Evolutionary conservation across 2,113 vertebrate genomes (phyloP), one percentile per base, ranked within the genome.

Genomic region (Chionodraco myersi): DNA sequence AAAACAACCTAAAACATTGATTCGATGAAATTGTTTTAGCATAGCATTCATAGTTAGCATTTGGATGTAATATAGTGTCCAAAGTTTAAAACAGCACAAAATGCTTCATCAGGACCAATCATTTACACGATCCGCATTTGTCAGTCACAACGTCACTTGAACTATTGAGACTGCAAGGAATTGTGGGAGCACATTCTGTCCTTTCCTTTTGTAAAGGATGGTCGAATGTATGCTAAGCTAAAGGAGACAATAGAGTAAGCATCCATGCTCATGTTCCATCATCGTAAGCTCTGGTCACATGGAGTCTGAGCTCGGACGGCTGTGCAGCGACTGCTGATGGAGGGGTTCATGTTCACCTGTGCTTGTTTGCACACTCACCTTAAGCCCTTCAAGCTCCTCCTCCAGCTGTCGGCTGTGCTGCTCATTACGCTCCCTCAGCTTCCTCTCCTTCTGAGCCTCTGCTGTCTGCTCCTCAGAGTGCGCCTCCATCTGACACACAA

Each of bases 391-490:
- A 86, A 99, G 79, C 86, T 99, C 98, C 61, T 96, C 97, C 92
- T 99, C 97, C 91, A 99, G 93, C 91, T 99, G 98, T 72, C 97
- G 96, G 82, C 96, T 96, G 78, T 97, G 97, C 86, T 97, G 97
- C 64, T 99, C 98, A 2, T 96, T 98, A 54, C 96, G 95, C 87
- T 99, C 98, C 72, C 97, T 95, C 78, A 98, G 90, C 88, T 99
- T 99, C 89, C 95, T 96, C 93, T 99, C 97, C 91, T 99, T 99
- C 80, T 97, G 97, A 75, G 96, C 95, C 88, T 98, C 98, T 9
- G 95, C 96, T 23, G 93, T 77, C 89, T 96, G 94, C 52, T 97
- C 96, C 94, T 99, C 97, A 15, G 94, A 89, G 91, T 96, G 96
- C 30, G 95, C 93, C 93, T 99, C 98, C 94, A 98, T 94, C 98